Percentiles rank a stretch among this genome's conserved stretches.
Evolutionary conservation across 2,797 vertebrate species (phyloP).

Genomic region (Poecilia velifera): DNA sequence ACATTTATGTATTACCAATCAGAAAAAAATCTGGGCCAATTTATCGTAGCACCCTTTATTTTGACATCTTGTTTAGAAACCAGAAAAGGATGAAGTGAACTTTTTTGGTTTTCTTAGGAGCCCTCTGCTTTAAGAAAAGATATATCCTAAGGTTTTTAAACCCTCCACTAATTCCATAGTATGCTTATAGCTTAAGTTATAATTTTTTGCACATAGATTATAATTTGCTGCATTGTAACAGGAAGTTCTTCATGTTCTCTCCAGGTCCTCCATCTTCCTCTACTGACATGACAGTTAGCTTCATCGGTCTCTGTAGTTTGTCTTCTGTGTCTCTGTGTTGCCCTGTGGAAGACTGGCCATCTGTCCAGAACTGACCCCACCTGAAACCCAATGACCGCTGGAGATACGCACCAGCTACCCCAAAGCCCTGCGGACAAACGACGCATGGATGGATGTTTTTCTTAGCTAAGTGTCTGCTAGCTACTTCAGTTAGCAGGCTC

Average conservation of each 20-base stretch:
- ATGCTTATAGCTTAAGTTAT: no score
- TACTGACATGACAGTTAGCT: background rate
- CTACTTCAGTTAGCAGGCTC: background rate
- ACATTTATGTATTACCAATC: no score
- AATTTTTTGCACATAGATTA: no score
- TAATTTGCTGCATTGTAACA: background rate
- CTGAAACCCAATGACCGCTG: background rate
- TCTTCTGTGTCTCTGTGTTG: background rate
- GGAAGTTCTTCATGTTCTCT: background rate
- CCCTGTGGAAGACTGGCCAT: background rate
- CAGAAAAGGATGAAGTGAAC: no score
- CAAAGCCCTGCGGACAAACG: background rate
- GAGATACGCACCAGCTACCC: background rate
- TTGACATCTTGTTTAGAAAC: no score
- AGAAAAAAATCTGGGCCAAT: no score
- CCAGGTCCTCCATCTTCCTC: background rate
- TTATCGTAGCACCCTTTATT: no score
- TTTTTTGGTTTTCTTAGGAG: no score
- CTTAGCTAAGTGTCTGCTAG: background rate
- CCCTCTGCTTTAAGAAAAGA: no score
- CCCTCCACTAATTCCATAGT: no score
- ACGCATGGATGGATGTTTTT: background rate
- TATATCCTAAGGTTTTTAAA: no score
- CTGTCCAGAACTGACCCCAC: background rate
- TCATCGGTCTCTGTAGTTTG: background rate